Conservation (phyloP, 2,797 vertebrate species). For the Danio tinwini region DNA sequence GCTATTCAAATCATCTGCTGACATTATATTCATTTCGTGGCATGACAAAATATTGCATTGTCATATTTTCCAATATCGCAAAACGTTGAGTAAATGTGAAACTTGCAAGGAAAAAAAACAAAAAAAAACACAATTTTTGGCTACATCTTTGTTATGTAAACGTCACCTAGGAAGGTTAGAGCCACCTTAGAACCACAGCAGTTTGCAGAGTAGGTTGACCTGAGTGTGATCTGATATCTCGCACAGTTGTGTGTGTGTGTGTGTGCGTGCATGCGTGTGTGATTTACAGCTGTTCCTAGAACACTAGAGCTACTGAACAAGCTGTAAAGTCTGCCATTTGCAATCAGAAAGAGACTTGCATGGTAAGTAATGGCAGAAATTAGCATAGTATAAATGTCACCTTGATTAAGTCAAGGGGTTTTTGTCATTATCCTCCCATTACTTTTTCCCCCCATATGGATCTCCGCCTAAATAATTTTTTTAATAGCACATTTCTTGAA, state of each 20-base stretch:
- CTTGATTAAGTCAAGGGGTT: slow-evolving; percentile 54
- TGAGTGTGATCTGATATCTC: slow-evolving; percentile 38
- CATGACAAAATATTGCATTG: too few relatives aligned
- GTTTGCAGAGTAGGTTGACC: slow-evolving; percentile 27
- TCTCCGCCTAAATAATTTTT: slow-evolving; percentile 29
- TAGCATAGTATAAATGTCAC: slow-evolving; percentile 55
- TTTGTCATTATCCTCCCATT: slow-evolving; percentile 36
- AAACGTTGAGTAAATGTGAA: too few relatives aligned
- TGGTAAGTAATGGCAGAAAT: slow-evolving; percentile 59
- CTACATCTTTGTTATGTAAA: too few relatives aligned
- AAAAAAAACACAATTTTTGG: too few relatives aligned
- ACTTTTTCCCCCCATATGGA: slow-evolving; percentile 13
- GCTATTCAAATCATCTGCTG: too few relatives aligned
- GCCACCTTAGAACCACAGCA: background rate
- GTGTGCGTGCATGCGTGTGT: slow-evolving; percentile 19
- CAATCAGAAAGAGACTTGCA: slow-evolving; percentile 49
- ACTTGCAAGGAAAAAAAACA: too few relatives aligned
- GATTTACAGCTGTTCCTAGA: slow-evolving; percentile 47
- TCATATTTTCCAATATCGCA: too few relatives aligned
- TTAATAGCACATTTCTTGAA: background rate
- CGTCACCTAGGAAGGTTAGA: background rate
- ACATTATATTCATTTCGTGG: too few relatives aligned
- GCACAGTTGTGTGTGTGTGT: background rate
- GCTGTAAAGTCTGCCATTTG: slow-evolving; percentile 46
- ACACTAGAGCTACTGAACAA: slow-evolving; percentile 26